A percentile compares a stretch with the other conserved stretches of the same genome.
These are phyloP conservation scores for Melanargia galathea DNA, from an alignment of 2,888 invertebrate species.

Conservation along the genomic window DNA sequence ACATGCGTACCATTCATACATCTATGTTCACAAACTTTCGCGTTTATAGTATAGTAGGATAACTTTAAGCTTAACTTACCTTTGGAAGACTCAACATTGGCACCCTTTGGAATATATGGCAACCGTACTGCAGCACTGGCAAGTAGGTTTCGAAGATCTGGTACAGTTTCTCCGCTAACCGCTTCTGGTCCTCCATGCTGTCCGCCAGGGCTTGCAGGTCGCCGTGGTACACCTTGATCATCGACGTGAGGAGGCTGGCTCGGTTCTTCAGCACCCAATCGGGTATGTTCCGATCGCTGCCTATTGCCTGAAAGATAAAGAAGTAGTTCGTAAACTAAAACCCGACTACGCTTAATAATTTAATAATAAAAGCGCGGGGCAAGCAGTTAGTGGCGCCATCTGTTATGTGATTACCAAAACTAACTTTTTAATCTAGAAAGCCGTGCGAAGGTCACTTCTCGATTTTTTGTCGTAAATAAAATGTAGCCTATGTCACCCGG, in stretches of 20 bases:
- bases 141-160: constrained; percentile 95
- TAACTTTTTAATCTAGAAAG: no score
- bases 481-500: neutral
- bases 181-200: constrained; percentile 78
- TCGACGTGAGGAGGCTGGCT: constrained; percentile 88
- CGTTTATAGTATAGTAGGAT: no score
- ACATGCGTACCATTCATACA: no score
- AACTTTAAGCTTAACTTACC: constrained; percentile 70
- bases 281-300: constrained; percentile 92
- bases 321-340: neutral
- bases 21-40: no score
- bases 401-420: no score
- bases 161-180: constrained; percentile 86
- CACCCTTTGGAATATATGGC: constrained; percentile 91
- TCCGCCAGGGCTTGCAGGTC: constrained; percentile 88
- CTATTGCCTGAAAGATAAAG: constrained; percentile 86
- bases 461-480: neutral
- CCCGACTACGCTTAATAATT: no score
- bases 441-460: no score
- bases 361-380: no score
- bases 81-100: constrained; percentile 91
- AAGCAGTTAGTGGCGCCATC: no score
- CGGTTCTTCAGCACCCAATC: constrained; percentile 91
- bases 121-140: constrained; percentile 91
- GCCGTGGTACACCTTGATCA: constrained; percentile 92